Evolutionary conservation across 2,888 invertebrate species (phyloP).

Genomic region (Cantharis flavilabris): DNA sequence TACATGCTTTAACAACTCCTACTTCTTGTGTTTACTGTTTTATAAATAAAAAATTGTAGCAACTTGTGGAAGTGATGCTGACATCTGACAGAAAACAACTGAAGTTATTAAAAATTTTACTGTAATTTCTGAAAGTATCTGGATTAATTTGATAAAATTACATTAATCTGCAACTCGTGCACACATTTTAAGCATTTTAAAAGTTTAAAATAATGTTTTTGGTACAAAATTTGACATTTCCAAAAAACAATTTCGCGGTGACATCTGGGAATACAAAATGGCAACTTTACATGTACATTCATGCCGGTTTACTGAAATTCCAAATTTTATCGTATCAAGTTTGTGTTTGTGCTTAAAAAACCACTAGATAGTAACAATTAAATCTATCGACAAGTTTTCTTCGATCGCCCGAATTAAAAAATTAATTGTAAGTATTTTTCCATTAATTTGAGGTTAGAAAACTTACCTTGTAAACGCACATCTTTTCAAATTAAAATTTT

Average conservation of each 20-base stretch:
- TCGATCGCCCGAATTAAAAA: background rate
- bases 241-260: background rate
- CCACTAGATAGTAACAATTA: background rate
- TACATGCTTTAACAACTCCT: constrained; percentile 1
- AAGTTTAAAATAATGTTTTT: background rate
- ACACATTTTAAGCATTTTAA: background rate
- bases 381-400: background rate
- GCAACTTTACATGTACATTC: background rate
- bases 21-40: constrained; percentile 2
- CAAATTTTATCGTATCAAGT: background rate
- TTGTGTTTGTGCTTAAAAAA: background rate
- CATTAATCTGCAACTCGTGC: background rate
- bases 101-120: background rate
- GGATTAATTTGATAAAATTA: background rate
- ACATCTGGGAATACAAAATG: background rate
- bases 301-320: background rate
- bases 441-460: background rate
- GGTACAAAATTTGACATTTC: background rate
- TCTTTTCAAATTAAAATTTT: background rate
- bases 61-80: background rate
- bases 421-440: background rate
- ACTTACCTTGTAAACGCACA: background rate
- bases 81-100: background rate
- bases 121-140: background rate
- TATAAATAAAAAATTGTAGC: background rate